Evolutionary conservation across 1,140 invertebrate species (phyloP).

Genomic region (Aporrectodea caliginosa): DNA sequence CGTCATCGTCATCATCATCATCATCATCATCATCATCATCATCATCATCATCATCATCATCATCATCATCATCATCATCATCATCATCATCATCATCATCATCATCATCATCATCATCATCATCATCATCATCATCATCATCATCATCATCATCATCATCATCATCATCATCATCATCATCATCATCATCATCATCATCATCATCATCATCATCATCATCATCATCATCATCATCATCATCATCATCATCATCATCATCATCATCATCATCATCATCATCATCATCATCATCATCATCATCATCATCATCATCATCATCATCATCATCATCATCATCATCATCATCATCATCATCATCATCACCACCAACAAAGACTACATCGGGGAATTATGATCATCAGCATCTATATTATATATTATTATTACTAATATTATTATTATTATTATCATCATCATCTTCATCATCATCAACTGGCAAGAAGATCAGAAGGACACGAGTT

Average conservation of each 20-base stretch:
- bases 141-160: constrained; percentile 31
- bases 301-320: constrained; percentile 17
- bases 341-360: constrained; percentile 32
- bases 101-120: constrained; percentile 24
- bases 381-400: no score
- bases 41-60: constrained; percentile 33
- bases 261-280: constrained; percentile 33
- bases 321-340: constrained; percentile 26
- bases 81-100: constrained; percentile 33
- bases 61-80: constrained; percentile 34
- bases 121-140: constrained; percentile 25
- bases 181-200: constrained; percentile 24
- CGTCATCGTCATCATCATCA: constrained; percentile 28
- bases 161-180: constrained; percentile 21
- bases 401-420: no score
- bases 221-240: constrained; percentile 31
- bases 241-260: constrained; percentile 32
- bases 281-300: constrained; percentile 33
- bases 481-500: no score
- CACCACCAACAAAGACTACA: constrained; percentile 6
- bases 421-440: no score
- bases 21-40: constrained; percentile 34
- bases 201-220: constrained; percentile 22
- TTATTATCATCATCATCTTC: no score
- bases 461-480: no score